phyloP scores from a whole-genome alignment of 2,113 vertebrate species.

The Bothrops jararaca region DNA sequence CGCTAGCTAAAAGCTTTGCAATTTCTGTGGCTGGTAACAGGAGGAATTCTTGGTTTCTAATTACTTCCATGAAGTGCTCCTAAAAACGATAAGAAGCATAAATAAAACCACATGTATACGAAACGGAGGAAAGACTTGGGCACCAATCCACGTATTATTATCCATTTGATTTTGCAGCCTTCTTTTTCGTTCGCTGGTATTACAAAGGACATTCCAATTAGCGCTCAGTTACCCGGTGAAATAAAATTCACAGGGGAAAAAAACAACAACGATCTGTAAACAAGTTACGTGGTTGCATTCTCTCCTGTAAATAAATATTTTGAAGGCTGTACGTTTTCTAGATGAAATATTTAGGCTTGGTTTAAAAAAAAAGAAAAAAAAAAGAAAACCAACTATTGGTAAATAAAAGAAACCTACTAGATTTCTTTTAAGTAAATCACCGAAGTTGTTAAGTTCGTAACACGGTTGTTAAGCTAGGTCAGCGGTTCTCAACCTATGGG shows the following conservation, averaged over 20 bases:
- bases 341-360: not conserved
- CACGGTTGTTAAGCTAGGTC: too few relatives aligned
- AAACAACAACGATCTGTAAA: not conserved
- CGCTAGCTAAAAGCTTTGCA: slow-evolving; percentile 88
- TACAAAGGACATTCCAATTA: not conserved
- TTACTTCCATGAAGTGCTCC: slow-evolving; percentile 97
- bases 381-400: too few relatives aligned
- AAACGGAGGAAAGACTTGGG: slow-evolving; percentile 3
- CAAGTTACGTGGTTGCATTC: not conserved
- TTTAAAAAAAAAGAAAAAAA: too few relatives aligned
- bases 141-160: not conserved
- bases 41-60: slow-evolving; percentile 94
- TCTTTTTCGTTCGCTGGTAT: not conserved
- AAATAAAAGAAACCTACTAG: not conserved
- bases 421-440: too few relatives aligned
- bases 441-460: too few relatives aligned
- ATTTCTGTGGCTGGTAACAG: slow-evolving; percentile 89
- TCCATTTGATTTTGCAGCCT: not conserved
- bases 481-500: too few relatives aligned
- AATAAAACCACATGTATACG: slow-evolving; percentile 35
- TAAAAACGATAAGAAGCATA: slow-evolving; percentile 52
- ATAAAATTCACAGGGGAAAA: not conserved
- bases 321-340: not conserved
- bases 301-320: not conserved
- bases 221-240: not conserved